Percentiles rank a stretch among this genome's conserved stretches.
These are phyloP conservation scores for Tetramorium bicarinatum DNA, from an alignment of 2,888 invertebrate genomes.

Conservation along the genomic window DNA sequence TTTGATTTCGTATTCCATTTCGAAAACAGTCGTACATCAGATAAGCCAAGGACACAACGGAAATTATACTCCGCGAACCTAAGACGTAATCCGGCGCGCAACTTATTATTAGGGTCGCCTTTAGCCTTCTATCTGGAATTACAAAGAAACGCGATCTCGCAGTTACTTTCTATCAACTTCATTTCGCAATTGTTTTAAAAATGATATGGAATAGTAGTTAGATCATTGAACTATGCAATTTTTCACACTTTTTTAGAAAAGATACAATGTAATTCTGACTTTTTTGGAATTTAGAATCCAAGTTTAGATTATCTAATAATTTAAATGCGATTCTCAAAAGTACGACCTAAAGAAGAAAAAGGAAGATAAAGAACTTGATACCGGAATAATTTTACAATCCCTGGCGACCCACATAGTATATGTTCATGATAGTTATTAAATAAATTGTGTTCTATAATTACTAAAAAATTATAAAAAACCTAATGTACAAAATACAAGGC, in stretches of 20 bases:
- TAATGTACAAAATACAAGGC: no score
- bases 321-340: neutral
- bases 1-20: conserved; percentile 56
- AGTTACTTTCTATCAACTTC: neutral
- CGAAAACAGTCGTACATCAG: conserved; percentile 37
- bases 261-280: neutral
- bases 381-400: no score
- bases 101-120: neutral
- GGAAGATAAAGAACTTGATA: neutral
- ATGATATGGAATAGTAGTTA: neutral
- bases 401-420: no score
- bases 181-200: conserved; percentile 1
- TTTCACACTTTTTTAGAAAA: conserved; percentile 29
- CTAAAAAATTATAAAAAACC: no score
- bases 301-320: neutral
- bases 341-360: neutral
- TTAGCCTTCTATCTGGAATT: neutral
- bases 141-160: neutral
- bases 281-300: neutral
- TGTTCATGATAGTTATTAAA: no score
- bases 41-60: conserved; percentile 30
- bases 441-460: no score
- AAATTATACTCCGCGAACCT: conserved; percentile 54
- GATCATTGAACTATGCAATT: neutral
- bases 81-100: neutral